A percentile compares a stretch with the other conserved stretches of the same genome.
phyloP scores from a whole-genome alignment of 1,140 invertebrate genomes.

The Cotesia chilonis region DNA sequence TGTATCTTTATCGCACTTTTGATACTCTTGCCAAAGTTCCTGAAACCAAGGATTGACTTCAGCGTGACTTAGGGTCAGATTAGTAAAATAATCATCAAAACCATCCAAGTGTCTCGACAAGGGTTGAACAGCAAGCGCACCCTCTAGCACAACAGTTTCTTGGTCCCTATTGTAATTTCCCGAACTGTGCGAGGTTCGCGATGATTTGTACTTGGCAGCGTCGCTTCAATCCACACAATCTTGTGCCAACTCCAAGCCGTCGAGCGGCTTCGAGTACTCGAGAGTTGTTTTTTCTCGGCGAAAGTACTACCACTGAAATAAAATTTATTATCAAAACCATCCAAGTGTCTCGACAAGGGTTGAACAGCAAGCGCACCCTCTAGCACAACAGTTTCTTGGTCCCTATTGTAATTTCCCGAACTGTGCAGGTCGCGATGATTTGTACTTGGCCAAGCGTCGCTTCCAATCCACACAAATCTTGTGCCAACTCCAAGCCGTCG shows the following conservation, averaged over 20 bases:
- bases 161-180: slow-evolving; percentile 23
- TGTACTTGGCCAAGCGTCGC: slow-evolving; percentile 65
- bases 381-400: slow-evolving; percentile 53
- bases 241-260: slow-evolving; percentile 49
- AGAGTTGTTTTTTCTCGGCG: slow-evolving; percentile 64
- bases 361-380: slow-evolving; percentile 70
- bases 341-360: slow-evolving; percentile 61
- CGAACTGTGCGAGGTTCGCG: slow-evolving; percentile 46
- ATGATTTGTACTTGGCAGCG: slow-evolving; percentile 60
- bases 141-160: slow-evolving; percentile 62
- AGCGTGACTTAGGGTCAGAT: slow-evolving; percentile 54
- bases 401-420: slow-evolving; percentile 15
- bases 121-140: slow-evolving; percentile 69
- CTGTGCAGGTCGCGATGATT: slow-evolving; percentile 49
- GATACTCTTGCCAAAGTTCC: slow-evolving; percentile 74
- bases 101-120: slow-evolving; percentile 61
- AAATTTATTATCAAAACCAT: slow-evolving; percentile 69
- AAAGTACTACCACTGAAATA: slow-evolving; percentile 67
- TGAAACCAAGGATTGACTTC: slow-evolving; percentile 69
- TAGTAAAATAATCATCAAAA: slow-evolving; percentile 68
- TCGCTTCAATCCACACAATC: slow-evolving; percentile 69
- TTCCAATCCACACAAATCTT: slow-evolving; percentile 67
- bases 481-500: slow-evolving; percentile 50
- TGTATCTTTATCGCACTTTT: slow-evolving; percentile 54
- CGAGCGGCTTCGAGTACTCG: slow-evolving; percentile 64